Conservation (phyloP, 2,797 vertebrate genomes). For the Setipinna tenuifilis region DNA sequence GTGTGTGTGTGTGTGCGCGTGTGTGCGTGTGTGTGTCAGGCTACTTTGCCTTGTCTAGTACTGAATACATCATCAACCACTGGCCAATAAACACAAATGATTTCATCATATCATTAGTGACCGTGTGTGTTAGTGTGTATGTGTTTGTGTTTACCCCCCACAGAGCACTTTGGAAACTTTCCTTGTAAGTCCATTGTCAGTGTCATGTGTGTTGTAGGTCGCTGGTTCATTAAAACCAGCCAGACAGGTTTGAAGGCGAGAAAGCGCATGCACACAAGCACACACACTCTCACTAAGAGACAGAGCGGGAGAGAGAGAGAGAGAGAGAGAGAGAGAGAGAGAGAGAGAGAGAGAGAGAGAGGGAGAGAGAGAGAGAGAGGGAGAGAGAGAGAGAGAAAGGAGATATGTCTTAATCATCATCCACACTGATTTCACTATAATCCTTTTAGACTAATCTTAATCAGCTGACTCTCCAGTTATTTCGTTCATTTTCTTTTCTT, state of each 20-base stretch:
- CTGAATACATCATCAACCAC: neutral
- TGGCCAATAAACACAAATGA: neutral
- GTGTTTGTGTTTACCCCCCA: neutral
- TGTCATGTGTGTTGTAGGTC: constrained; percentile 11
- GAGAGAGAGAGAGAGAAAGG: too few relatives aligned
- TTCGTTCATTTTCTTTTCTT: neutral
- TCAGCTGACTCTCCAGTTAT: neutral
- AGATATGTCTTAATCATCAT: neutral
- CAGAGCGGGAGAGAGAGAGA: too few relatives aligned
- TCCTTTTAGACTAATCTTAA: neutral
- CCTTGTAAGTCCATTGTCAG: neutral
- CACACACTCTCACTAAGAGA: neutral
- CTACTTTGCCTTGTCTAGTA: neutral
- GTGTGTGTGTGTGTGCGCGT: neutral
- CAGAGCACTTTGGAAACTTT: neutral
- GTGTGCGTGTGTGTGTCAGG: neutral
- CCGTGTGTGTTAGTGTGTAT: neutral
- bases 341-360: neutral
- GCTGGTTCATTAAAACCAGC: neutral
- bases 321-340: neutral
- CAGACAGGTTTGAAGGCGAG: neutral
- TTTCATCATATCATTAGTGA: neutral
- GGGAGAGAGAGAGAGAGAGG: neutral
- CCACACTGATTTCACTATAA: neutral
- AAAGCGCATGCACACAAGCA: neutral